A percentile compares a stretch with the other conserved stretches of the same genome.
These are phyloP conservation scores for Perca fluviatilis DNA, from an alignment of 2,113 vertebrate species.

Conservation along the genomic window DNA sequence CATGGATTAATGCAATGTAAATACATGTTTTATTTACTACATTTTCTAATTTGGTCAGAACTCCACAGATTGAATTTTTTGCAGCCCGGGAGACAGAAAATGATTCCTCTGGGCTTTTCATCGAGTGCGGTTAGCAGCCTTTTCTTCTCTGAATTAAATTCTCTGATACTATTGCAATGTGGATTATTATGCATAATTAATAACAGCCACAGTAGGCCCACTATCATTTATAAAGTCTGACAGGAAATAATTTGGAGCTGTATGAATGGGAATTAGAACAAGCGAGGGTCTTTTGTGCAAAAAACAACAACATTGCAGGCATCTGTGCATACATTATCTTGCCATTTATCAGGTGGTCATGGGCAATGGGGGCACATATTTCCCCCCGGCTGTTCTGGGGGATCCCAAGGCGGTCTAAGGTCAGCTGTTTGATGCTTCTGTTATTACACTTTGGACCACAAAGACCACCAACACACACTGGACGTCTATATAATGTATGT, in stretches of 20 bases:
- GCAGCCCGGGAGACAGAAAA: constrained; percentile 44
- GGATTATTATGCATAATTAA: constrained; percentile 64
- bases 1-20: constrained; percentile 49
- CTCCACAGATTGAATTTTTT: constrained; percentile 53
- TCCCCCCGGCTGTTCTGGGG: constrained; percentile 9
- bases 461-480: constrained; percentile 23
- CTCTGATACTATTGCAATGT: constrained; percentile 42
- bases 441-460: constrained; percentile 15
- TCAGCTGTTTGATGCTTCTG: constrained; percentile 9
- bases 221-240: constrained; percentile 53
- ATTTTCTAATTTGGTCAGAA: constrained; percentile 62
- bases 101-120: constrained; percentile 36
- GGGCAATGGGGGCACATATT: not conserved
- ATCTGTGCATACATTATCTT: constrained; percentile 36
- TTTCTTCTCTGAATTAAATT: constrained; percentile 51
- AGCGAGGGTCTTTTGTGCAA: not conserved
- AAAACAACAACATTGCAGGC: constrained; percentile 4
- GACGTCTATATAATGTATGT: not conserved
- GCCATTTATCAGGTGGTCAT: constrained; percentile 16
- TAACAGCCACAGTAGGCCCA: constrained; percentile 17
- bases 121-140: constrained; percentile 23
- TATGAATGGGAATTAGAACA: constrained; percentile 32
- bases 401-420: constrained; percentile 1
- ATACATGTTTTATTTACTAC: constrained; percentile 63
- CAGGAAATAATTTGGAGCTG: constrained; percentile 42